Evolutionary conservation across 2,113 vertebrate genomes (phyloP), one percentile per base, ranked within the genome.

Genomic region (Tinamus guttatus): DNA sequence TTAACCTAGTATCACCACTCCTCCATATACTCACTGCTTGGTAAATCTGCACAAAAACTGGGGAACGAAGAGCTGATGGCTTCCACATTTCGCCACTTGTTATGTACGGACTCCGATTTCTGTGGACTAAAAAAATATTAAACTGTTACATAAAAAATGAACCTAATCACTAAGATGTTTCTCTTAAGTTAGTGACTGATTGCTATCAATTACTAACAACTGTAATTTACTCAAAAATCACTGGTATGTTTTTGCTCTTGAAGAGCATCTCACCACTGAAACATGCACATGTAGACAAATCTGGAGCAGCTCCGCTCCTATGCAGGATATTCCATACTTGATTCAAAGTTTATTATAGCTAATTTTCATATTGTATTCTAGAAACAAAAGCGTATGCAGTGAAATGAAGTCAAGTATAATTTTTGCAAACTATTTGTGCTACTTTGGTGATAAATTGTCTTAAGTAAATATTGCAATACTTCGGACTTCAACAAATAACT

Each of bases 21-120:
- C 9, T 79, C 47, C 38, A 18, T 16, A 51, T 78, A 92, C 97
- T 98, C 96, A 98, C 98, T 89, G 54, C 94, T 96, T 91, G 71
- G 52, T 71, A 95, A 86, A 22, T 97, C 95, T 63, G 75, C 73
- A 43, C 82, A 74, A 94, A 95, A 94, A 43, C 67, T 90, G 67
- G 94, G 59, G 51, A 95, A 77, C 11, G 89, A 85, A 32, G 83
- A 77, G 52, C 86, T 60, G 71, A 90, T 36, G 78, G 76, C 87
- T 58, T 96, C 96, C 69, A 19, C 18, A 38, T 81, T 97, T 95
- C 70, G 93, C 77, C 85, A 59, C 76, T 98, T 98, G n/a, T 92
- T 95, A 63, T 85, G 86, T 3, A 88, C 17, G 74, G 93, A 85
- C 77, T 98, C 97, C 27, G 81, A 85, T 87, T 97, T 97, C 96